A percentile compares a stretch with the other conserved stretches of the same genome.
Conservation (phyloP, 1,140 invertebrate species). For the Stenopsyche tienmushanensis region DNA sequence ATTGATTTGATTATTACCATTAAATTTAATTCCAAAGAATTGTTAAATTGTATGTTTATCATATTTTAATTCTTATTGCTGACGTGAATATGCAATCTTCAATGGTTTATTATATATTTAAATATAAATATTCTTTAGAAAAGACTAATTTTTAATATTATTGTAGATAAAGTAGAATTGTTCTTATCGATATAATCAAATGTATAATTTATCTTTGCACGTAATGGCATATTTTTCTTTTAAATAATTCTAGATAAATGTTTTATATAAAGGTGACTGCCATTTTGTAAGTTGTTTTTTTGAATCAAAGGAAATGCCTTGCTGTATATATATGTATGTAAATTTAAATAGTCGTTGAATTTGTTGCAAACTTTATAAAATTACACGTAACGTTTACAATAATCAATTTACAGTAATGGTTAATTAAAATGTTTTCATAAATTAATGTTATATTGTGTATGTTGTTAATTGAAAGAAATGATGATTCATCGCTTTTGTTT, state of each 20-base stretch:
- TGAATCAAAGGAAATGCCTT: neutral
- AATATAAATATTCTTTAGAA: neutral
- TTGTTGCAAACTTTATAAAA: neutral
- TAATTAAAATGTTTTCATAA: neutral
- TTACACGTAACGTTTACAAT: neutral
- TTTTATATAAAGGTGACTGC: neutral
- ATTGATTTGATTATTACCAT: too few relatives aligned
- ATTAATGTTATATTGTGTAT: too few relatives aligned
- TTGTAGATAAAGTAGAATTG: neutral
- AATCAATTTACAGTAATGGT: neutral
- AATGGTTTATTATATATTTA: neutral
- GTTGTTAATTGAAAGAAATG: too few relatives aligned
- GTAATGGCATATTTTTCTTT: neutral
- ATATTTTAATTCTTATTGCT: neutral
- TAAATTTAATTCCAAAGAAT: too few relatives aligned
- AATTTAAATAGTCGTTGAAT: too few relatives aligned
- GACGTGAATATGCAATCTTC: neutral
- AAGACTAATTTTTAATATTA: neutral
- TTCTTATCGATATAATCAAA: neutral
- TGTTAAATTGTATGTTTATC: neutral
- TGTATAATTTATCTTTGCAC: neutral
- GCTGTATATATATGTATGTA: too few relatives aligned
- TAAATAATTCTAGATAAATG: neutral
- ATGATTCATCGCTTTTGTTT: too few relatives aligned
- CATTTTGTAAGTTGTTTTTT: neutral